These are phyloP conservation scores for Montipora cactus DNA, from an alignment of 64 coral and sea anemone genomes.

Conservation along the genomic window DNA sequence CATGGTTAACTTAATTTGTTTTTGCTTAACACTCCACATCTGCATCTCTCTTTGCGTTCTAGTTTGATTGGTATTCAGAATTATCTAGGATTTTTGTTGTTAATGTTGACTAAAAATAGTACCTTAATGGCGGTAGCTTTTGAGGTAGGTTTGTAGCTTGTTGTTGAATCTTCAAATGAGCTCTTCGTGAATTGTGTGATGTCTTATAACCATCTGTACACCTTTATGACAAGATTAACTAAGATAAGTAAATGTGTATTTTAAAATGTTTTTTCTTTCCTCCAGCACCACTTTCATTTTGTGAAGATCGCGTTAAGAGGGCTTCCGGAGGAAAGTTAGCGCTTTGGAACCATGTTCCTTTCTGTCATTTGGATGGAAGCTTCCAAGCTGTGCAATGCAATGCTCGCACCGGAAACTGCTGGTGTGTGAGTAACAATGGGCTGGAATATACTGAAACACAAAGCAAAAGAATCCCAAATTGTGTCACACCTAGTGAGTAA, in stretches of 20 bases:
- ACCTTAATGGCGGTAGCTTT: too few relatives aligned
- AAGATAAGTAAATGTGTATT: background rate
- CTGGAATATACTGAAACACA: constrained; percentile 31
- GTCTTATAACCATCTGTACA: too few relatives aligned
- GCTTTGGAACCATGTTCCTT: constrained; percentile 70
- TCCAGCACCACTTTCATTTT: constrained; percentile 14
- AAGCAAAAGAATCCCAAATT: constrained; percentile 53
- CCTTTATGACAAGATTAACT: background rate
- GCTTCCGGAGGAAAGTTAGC: constrained; percentile 11
- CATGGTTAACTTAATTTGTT: too few relatives aligned
- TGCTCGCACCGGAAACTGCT: constrained; percentile 71
- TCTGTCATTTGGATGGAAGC: constrained; percentile 31
- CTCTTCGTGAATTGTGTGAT: too few relatives aligned
- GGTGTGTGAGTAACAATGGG: constrained; percentile 79
- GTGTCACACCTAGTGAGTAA: constrained; percentile 47
- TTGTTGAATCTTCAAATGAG: too few relatives aligned
- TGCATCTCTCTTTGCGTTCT: too few relatives aligned
- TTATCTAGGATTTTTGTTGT: too few relatives aligned
- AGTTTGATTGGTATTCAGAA: too few relatives aligned
- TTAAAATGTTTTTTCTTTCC: background rate
- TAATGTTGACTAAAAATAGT: too few relatives aligned
- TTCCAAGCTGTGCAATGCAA: constrained; percentile 55
- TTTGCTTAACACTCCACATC: too few relatives aligned
- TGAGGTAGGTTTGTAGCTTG: too few relatives aligned
- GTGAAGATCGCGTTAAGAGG: constrained; percentile 8